phyloP scores from a whole-genome alignment of 2,888 invertebrate genomes.

The Junonia oenone region DNA sequence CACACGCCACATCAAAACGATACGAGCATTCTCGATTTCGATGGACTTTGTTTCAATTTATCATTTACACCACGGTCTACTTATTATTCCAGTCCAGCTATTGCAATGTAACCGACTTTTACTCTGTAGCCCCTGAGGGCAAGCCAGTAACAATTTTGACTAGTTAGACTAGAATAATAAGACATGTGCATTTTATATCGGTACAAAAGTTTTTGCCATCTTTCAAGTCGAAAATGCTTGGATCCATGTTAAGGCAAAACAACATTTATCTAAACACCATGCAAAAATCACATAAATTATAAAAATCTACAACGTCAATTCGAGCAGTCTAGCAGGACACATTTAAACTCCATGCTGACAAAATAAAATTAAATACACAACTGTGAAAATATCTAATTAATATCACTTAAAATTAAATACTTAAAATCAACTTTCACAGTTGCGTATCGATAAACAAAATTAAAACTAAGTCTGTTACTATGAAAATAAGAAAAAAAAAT shows the following conservation, averaged over 20 bases:
- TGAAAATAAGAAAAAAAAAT: conserved; percentile 57
- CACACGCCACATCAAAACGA: conserved; percentile 54
- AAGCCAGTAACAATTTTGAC: too few species aligned
- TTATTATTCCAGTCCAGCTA: neutral
- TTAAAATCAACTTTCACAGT: conserved; percentile 18
- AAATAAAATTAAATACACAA: conserved; percentile 38
- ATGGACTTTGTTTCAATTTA: neutral
- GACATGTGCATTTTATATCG: too few species aligned
- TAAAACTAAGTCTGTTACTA: conserved; percentile 54
- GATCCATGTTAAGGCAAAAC: conserved; percentile 47
- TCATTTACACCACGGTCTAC: too few species aligned
- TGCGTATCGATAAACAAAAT: conserved; percentile 20
- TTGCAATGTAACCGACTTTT: too few species aligned
- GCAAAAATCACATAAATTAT: conserved; percentile 46
- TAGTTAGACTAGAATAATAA: too few species aligned
- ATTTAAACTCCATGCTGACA: conserved; percentile 63
- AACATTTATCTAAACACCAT: conserved; percentile 62
- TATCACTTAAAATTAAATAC: neutral
- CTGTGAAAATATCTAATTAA: conserved; percentile 22
- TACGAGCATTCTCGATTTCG: conserved; percentile 34
- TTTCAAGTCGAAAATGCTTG: conserved; percentile 22
- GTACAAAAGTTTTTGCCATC: too few species aligned
- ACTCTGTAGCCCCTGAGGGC: too few species aligned
- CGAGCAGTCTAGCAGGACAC: conserved; percentile 67
- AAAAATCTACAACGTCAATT: conserved; percentile 49